phyloP scores from a whole-genome alignment of 2,113 vertebrate species.

The Oreochromis spilurus region DNA sequence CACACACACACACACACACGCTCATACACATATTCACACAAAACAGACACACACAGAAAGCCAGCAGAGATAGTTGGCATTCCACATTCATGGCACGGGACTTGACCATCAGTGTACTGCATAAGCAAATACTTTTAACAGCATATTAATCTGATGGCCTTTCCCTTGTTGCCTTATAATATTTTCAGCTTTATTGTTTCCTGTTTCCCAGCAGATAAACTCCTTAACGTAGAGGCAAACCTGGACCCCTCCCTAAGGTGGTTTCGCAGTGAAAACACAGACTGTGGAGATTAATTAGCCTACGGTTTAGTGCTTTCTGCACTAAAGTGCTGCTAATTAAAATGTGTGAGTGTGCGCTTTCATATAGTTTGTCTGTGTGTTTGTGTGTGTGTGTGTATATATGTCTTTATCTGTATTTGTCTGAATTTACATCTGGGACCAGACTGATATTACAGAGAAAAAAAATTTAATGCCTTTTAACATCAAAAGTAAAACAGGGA shows the following conservation, averaged over 20 bases:
- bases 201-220: slow-evolving; percentile 31
- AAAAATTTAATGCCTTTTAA: neutral
- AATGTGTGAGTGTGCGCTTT: slow-evolving; percentile 21
- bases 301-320: slow-evolving; percentile 29
- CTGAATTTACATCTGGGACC: neutral
- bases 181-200: slow-evolving; percentile 34
- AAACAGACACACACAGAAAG: neutral
- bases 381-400: neutral
- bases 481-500: neutral
- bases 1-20: neutral
- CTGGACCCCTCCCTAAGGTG: slow-evolving; percentile 8
- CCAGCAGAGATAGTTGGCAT: slow-evolving; percentile 3
- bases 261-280: slow-evolving; percentile 27
- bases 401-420: neutral
- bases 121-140: slow-evolving; percentile 9
- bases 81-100: neutral
- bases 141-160: slow-evolving; percentile 30
- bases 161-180: slow-evolving; percentile 1
- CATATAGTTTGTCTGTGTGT: neutral
- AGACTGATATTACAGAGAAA: neutral
- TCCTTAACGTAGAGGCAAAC: neutral
- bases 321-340: slow-evolving; percentile 51
- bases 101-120: slow-evolving; percentile 10
- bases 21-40: neutral
- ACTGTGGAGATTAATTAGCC: slow-evolving; percentile 50